phyloP scores from a whole-genome alignment of 2,888 invertebrate genomes.

The Crepidodera aurea region DNA sequence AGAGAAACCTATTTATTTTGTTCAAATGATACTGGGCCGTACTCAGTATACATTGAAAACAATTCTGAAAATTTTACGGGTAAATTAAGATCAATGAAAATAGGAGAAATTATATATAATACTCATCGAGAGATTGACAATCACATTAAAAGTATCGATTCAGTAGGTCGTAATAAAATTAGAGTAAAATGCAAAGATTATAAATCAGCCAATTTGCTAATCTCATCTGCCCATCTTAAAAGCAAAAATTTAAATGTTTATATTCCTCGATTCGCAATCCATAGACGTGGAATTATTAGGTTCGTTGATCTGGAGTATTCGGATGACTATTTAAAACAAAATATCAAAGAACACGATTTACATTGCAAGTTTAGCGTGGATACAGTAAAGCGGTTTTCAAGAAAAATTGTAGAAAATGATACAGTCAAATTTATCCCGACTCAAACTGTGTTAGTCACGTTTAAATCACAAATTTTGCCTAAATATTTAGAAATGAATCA shows the following conservation, averaged over 20 bases:
- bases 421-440: neutral
- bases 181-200: neutral
- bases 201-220: slow-evolving; percentile 4
- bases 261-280: too few relatives aligned
- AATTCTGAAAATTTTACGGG: neutral
- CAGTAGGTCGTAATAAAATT: slow-evolving; percentile 12
- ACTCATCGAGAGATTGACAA: slow-evolving; percentile 8
- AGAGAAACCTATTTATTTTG: neutral
- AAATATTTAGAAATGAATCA: slow-evolving; percentile 7
- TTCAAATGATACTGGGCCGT: slow-evolving; percentile 1
- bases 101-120: slow-evolving; percentile 12
- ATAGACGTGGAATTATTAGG: too few relatives aligned
- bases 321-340: neutral
- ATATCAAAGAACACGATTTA: neutral
- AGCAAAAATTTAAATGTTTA: neutral
- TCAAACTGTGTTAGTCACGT: slow-evolving; percentile 3
- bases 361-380: slow-evolving; percentile 3
- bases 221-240: neutral
- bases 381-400: neutral
- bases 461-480: neutral
- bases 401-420: neutral
- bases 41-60: slow-evolving; percentile 14
- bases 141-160: slow-evolving; percentile 8
- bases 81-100: slow-evolving; percentile 13
- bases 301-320: neutral